Evolutionary conservation across 1,140 invertebrate genomes (phyloP).

Genomic region (Alviniconcha marisindica): DNA sequence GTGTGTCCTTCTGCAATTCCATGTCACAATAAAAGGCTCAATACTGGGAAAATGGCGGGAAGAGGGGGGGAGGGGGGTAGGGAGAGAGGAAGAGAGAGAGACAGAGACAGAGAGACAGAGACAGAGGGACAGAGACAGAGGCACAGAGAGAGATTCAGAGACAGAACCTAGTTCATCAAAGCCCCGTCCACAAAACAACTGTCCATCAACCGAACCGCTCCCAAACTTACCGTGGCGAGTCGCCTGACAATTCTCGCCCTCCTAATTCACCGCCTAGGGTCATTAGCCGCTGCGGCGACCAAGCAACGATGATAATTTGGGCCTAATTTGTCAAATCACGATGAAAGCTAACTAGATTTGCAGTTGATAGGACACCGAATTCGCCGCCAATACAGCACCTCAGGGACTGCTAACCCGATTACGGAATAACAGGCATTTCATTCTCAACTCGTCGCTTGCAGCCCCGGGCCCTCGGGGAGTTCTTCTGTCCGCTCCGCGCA

Average conservation of each 20-base stretch:
- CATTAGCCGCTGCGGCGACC: conserved; percentile 28
- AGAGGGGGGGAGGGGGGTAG: background rate
- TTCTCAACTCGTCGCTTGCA: conserved; percentile 14
- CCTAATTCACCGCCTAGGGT: conserved; percentile 20
- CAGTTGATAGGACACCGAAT: conserved; percentile 39
- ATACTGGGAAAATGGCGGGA: too few relatives aligned
- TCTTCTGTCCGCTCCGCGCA: too few relatives aligned
- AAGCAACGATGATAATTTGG: conserved; percentile 40
- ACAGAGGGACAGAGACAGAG: background rate
- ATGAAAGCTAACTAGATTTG: conserved; percentile 41
- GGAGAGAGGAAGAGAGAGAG: background rate
- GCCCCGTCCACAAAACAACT: too few relatives aligned
- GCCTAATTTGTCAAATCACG: conserved; percentile 41
- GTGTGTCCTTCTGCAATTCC: background rate
- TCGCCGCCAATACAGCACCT: conserved; percentile 26
- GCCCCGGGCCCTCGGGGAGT: background rate
- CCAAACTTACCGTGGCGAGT: background rate
- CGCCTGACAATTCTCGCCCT: conserved; percentile 31
- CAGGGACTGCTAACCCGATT: conserved; percentile 34
- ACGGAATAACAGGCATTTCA: conserved; percentile 42
- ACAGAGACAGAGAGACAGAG: background rate
- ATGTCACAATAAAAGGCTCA: background rate
- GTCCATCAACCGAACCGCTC: background rate
- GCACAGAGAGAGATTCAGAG: background rate
- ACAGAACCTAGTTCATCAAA: too few relatives aligned